These are phyloP conservation scores for Patella ulyssiponensis DNA, from an alignment of 2,888 invertebrate genomes.

Conservation along the genomic window DNA sequence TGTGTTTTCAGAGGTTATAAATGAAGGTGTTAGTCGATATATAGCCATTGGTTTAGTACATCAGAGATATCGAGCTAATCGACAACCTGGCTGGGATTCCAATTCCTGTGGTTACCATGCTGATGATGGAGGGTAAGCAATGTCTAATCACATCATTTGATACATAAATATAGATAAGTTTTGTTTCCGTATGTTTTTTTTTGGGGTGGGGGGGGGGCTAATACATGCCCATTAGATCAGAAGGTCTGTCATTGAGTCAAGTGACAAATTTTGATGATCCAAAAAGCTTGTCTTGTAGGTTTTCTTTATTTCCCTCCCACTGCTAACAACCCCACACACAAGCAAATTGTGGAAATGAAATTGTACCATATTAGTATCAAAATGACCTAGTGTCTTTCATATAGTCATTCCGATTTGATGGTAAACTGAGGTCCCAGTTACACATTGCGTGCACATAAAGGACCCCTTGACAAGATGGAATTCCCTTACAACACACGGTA, in stretches of 20 bases:
- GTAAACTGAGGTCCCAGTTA: no score
- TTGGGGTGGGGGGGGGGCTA: not conserved
- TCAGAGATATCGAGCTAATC: slow-evolving; percentile 69
- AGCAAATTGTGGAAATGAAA: no score
- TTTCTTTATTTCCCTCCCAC: not conserved
- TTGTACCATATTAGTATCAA: no score
- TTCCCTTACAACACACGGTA: not conserved
- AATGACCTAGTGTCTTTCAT: no score
- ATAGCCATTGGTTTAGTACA: slow-evolving; percentile 69
- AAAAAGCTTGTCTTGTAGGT: not conserved
- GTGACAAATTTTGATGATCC: no score
- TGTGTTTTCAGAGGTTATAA: slow-evolving; percentile 39
- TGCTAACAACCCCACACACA: no score
- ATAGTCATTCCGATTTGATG: no score
- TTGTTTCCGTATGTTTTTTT: not conserved
- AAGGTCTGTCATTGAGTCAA: no score
- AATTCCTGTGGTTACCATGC: slow-evolving; percentile 73
- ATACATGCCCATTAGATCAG: no score
- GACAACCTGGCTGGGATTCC: slow-evolving; percentile 72
- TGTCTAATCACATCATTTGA: no score
- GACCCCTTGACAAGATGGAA: not conserved
- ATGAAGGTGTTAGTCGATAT: slow-evolving; percentile 41
- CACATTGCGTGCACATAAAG: no score
- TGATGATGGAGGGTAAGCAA: slow-evolving; percentile 73
- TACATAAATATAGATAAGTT: no score